Percentiles rank a stretch among this genome's conserved stretches.
phyloP scores from a whole-genome alignment of 2,113 vertebrate species.

The Aix galericulata region DNA sequence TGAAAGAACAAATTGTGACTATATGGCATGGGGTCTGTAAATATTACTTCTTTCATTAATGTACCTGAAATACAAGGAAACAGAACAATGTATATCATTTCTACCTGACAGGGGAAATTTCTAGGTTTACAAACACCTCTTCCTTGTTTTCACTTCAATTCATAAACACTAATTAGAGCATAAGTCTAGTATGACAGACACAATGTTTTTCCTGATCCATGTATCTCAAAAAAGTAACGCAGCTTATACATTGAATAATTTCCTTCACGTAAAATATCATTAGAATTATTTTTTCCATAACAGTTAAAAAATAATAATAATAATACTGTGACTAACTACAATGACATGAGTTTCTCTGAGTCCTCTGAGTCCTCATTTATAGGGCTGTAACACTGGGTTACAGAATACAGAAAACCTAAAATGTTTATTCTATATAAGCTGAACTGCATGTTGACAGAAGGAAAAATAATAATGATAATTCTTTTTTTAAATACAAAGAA shows the following conservation, averaged over 20 bases:
- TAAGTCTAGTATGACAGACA: not conserved
- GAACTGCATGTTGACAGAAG: not conserved
- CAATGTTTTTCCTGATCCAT: not conserved
- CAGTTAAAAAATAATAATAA: not conserved
- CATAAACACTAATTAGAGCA: constrained; percentile 40
- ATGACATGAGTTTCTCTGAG: not conserved
- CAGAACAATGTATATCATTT: constrained; percentile 22
- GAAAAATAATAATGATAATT: not conserved
- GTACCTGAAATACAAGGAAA: constrained; percentile 34
- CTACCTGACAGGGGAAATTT: not conserved
- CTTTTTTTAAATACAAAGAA: not conserved
- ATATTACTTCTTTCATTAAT: constrained; percentile 67
- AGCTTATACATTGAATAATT: not conserved
- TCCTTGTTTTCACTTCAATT: not conserved
- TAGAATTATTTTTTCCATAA: not conserved
- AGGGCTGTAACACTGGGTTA: not conserved
- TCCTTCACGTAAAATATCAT: not conserved
- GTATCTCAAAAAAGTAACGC: not conserved
- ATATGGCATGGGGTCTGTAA: constrained; percentile 37
- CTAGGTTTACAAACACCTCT: constrained; percentile 14
- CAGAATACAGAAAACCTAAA: not conserved
- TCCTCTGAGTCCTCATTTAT: not conserved
- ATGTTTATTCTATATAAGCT: accelerated
- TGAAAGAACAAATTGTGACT: constrained; percentile 66
- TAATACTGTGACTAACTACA: not conserved